These are phyloP conservation scores for Stenichneumon culpator DNA, from an alignment of 2,888 invertebrate species.

Conservation along the genomic window DNA sequence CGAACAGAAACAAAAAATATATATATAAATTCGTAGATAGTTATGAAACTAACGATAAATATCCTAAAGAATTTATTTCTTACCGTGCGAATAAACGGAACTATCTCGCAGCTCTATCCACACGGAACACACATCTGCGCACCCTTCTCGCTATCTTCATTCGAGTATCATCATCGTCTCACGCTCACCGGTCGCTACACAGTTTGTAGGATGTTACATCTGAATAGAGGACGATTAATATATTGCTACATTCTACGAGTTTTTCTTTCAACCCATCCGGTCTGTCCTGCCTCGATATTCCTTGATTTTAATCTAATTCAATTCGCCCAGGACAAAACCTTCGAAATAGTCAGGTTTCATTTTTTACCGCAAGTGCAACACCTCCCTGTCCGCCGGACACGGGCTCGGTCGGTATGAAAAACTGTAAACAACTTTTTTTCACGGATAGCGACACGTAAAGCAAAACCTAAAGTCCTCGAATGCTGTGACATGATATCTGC, in stretches of 20 bases:
- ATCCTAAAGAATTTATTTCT: slow-evolving; percentile 60
- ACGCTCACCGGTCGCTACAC: slow-evolving; percentile 71
- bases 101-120: neutral
- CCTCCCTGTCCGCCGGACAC: too few species aligned
- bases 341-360: too few species aligned
- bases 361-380: neutral
- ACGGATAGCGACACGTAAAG: too few species aligned
- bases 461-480: neutral
- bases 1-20: slow-evolving; percentile 12
- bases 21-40: slow-evolving; percentile 31
- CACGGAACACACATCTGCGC: slow-evolving; percentile 31
- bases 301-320: neutral
- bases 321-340: too few species aligned
- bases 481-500: neutral
- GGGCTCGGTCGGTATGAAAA: too few species aligned
- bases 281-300: neutral
- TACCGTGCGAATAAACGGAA: slow-evolving; percentile 18
- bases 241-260: slow-evolving; percentile 77
- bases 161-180: slow-evolving; percentile 60
- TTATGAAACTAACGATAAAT: slow-evolving; percentile 30
- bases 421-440: too few species aligned
- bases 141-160: slow-evolving; percentile 58
- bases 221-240: slow-evolving; percentile 82
- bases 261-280: neutral
- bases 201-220: slow-evolving; percentile 72